These are phyloP conservation scores for Ctenomys sociabilis DNA, from an alignment of 2,113 vertebrate species.

Conservation along the genomic window DNA sequence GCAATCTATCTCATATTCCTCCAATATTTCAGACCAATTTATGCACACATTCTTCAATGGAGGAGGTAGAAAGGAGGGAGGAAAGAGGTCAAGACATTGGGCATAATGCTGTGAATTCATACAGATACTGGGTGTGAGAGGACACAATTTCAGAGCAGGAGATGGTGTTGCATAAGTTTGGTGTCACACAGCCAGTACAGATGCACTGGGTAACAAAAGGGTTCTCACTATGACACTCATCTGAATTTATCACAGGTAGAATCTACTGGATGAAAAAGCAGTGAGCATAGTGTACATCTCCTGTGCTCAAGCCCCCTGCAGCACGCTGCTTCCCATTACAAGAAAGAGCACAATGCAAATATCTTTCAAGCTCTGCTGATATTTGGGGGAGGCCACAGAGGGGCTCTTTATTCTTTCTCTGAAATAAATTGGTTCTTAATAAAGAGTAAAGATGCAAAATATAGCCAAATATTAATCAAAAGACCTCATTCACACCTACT, in stretches of 20 bases:
- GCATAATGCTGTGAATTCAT: not conserved
- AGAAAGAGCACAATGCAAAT: fast-evolving
- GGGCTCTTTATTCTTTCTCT: not conserved
- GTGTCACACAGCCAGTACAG: not conserved
- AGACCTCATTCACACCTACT: not conserved
- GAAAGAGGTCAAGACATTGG: not conserved
- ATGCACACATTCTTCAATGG: not conserved
- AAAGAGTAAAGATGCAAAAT: not conserved
- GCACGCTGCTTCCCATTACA: not conserved
- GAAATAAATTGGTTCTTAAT: not conserved
- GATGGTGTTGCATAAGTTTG: too few species aligned
- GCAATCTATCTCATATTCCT: not conserved
- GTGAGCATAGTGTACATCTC: not conserved
- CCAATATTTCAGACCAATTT: not conserved
- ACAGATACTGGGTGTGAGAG: not conserved
- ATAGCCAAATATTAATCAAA: not conserved
- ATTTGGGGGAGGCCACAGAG: not conserved
- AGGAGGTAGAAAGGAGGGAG: not conserved
- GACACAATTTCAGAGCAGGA: not conserved
- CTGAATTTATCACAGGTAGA: not conserved
- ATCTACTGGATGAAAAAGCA: not conserved
- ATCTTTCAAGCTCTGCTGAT: not conserved
- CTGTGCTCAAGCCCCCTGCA: not conserved
- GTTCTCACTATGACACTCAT: not conserved
- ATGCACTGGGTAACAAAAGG: too few species aligned